phyloP scores from a whole-genome alignment of 30 jellyfish, hydroid and myxozoan species.

The Sanderia malayensis region DNA sequence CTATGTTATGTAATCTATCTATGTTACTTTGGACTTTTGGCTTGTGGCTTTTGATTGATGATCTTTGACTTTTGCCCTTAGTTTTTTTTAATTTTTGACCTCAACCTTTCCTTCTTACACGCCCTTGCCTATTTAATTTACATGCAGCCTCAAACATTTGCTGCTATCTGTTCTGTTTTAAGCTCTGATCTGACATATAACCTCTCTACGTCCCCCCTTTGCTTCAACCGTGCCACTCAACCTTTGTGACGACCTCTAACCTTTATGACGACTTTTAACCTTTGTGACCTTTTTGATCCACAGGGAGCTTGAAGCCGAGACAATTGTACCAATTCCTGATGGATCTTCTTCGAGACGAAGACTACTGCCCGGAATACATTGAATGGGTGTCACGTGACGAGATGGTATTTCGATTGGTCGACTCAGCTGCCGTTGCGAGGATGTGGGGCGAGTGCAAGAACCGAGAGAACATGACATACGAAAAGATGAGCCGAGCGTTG shows the following conservation, averaged over 20 bases:
- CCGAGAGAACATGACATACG: slow-evolving; percentile 82
- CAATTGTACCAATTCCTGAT: slow-evolving; percentile 68
- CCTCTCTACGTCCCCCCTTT: too few relatives aligned
- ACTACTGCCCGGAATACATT: slow-evolving; percentile 60
- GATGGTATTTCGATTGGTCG: slow-evolving; percentile 75
- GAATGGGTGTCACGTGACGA: slow-evolving; percentile 88
- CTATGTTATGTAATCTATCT: too few relatives aligned
- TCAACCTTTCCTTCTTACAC: too few relatives aligned
- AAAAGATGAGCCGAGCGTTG: slow-evolving; percentile 82
- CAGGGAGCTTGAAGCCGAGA: slow-evolving; percentile 52
- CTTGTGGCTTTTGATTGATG: too few relatives aligned
- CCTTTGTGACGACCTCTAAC: not conserved
- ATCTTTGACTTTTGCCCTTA: too few relatives aligned
- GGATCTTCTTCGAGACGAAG: slow-evolving; percentile 65
- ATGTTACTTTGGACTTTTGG: too few relatives aligned
- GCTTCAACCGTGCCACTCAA: not conserved
- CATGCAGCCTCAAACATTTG: too few relatives aligned
- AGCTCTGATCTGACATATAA: too few relatives aligned
- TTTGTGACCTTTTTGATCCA: not conserved
- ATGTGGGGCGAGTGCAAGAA: slow-evolving; percentile 88
- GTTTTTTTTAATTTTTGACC: too few relatives aligned
- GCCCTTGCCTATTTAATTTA: too few relatives aligned
- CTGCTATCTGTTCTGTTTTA: too few relatives aligned
- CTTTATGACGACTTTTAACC: not conserved
- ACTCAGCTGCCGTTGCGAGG: slow-evolving; percentile 83